Percentiles rank a stretch among this genome's conserved stretches.
Conservation (phyloP, 1,140 invertebrate genomes). For the Euborellia annulipes region DNA sequence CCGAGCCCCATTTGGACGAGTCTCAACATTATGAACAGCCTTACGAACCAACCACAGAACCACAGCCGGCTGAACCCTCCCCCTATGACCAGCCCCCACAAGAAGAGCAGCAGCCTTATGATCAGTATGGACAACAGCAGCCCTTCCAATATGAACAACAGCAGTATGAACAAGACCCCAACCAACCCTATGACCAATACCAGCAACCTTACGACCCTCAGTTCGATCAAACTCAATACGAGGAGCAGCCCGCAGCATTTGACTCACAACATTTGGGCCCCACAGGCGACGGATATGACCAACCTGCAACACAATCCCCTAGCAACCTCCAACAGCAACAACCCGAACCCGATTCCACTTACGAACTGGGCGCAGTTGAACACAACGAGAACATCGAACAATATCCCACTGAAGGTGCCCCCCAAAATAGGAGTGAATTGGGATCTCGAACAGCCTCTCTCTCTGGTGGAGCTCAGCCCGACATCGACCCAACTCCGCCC, state of each 20-base stretch:
- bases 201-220: not conserved
- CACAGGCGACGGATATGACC: no score
- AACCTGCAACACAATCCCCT: no score
- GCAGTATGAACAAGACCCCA: not conserved
- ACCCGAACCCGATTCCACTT: not conserved
- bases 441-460: no score
- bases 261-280: no score
- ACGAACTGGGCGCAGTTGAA: not conserved
- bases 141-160: not conserved
- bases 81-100: not conserved
- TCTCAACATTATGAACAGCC: not conserved
- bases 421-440: no score
- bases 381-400: not conserved
- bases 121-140: not conserved
- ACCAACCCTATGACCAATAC: not conserved
- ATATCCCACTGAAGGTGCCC: not conserved
- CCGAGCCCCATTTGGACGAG: no score
- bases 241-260: no score
- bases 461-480: no score
- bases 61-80: not conserved
- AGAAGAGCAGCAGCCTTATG: conserved; percentile 6
- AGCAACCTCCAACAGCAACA: not conserved
- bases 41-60: not conserved
- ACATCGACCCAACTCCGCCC: no score
- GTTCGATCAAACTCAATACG: not conserved